These are phyloP conservation scores for Drymodes brunneopygia DNA, from an alignment of 2,113 vertebrate genomes.

Conservation along the genomic window DNA sequence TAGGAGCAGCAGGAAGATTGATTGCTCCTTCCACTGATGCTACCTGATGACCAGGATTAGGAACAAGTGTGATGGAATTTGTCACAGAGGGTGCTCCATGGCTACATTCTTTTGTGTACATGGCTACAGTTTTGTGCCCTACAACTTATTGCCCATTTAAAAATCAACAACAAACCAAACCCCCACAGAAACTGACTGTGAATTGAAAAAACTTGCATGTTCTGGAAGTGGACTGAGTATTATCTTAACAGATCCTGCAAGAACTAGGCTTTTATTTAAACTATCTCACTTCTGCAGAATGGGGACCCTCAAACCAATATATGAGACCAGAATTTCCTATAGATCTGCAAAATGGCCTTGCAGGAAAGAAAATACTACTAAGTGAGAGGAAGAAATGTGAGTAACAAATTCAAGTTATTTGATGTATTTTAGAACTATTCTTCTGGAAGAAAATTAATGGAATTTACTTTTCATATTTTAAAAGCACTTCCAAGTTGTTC, in stretches of 20 bases:
- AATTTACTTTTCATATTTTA: neutral
- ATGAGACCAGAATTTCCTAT: neutral
- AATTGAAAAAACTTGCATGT: neutral
- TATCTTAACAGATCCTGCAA: neutral
- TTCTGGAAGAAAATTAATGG: neutral
- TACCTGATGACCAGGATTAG: neutral
- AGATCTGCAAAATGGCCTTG: neutral
- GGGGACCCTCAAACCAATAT: neutral
- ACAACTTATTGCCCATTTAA: neutral
- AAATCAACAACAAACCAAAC: neutral
- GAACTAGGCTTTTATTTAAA: neutral
- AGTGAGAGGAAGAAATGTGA: neutral
- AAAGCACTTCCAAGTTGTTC: neutral
- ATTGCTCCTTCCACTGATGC: neutral
- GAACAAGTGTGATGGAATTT: neutral
- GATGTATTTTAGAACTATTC: neutral
- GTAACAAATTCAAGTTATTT: neutral
- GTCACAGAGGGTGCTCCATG: neutral
- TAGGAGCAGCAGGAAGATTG: neutral
- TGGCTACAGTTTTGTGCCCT: neutral
- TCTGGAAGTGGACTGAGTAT: neutral
- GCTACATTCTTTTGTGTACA: neutral
- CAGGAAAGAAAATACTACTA: neutral
- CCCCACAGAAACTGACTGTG: neutral
- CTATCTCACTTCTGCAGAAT: neutral